phyloP scores from a whole-genome alignment of 2,888 invertebrate genomes.

The Petrolisthes cinctipes region DNA sequence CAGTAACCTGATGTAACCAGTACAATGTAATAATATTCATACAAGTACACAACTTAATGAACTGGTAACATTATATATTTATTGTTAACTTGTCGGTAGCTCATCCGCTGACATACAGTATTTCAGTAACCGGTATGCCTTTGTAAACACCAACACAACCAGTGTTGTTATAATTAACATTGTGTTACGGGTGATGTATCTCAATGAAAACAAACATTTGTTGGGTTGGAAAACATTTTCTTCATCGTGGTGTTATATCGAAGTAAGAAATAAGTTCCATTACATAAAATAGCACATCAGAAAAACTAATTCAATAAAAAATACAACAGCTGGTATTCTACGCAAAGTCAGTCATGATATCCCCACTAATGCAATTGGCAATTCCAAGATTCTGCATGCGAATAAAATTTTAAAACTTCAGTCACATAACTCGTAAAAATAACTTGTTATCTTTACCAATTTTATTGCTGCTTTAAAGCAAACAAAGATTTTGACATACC shows the following conservation, averaged over 20 bases:
- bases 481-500: slow-evolving; percentile 33
- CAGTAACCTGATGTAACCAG: too few species aligned
- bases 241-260: neutral
- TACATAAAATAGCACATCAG: neutral
- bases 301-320: slow-evolving; percentile 9
- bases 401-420: slow-evolving; percentile 15
- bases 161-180: too few species aligned
- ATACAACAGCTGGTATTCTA: neutral
- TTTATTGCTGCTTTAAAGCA: slow-evolving; percentile 22
- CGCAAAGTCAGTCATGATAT: slow-evolving; percentile 12
- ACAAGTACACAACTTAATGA: too few species aligned
- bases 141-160: too few species aligned
- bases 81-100: too few species aligned
- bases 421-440: slow-evolving; percentile 16
- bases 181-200: too few species aligned
- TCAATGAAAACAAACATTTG: too few species aligned
- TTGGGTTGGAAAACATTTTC: neutral
- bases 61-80: too few species aligned
- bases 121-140: too few species aligned
- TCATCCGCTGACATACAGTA: too few species aligned
- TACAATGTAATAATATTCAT: too few species aligned
- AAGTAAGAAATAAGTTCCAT: slow-evolving; percentile 4
- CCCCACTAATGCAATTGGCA: slow-evolving; percentile 36
- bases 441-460: neutral
- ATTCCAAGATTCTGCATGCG: slow-evolving; percentile 44